Conservation (phyloP, 2,888 invertebrate species). For the Embidobia sp. region DNA sequence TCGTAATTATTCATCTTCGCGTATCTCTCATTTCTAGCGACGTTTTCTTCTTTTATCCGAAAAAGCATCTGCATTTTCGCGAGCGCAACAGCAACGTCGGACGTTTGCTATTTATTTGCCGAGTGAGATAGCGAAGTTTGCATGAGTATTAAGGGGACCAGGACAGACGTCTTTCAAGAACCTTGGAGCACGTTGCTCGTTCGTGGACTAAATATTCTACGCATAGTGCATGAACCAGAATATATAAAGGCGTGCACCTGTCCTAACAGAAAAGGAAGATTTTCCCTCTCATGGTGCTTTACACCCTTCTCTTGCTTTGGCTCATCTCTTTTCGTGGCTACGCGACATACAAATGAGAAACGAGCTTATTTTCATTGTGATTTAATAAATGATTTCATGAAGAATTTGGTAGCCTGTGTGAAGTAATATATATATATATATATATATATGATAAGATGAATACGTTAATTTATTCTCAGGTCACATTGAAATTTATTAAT, state of each 20-base stretch:
- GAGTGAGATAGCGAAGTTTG: conserved; percentile 26
- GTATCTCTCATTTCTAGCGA: conserved; percentile 42
- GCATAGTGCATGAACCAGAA: conserved; percentile 65
- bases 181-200: conserved; percentile 32
- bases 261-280: conserved; percentile 70
- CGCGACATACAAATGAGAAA: neutral
- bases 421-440: too few relatives aligned
- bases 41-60: conserved; percentile 50
- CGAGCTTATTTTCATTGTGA: conserved; percentile 2
- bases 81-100: conserved; percentile 39
- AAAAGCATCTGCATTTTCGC: conserved; percentile 52
- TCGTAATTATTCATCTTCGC: conserved; percentile 54
- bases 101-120: conserved; percentile 57
- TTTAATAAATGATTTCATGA: conserved; percentile 26
- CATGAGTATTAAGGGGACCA: conserved; percentile 3
- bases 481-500: too few relatives aligned
- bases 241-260: conserved; percentile 72
- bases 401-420: too few relatives aligned
- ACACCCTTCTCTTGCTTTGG: conserved; percentile 47
- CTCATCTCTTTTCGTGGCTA: conserved; percentile 21
- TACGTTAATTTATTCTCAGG: too few relatives aligned
- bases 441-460: too few relatives aligned
- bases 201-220: conserved; percentile 59
- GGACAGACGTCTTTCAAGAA: conserved; percentile 42
- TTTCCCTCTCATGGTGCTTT: conserved; percentile 38